Evolutionary conservation across 2,888 invertebrate genomes (phyloP), one percentile per base, ranked within the genome.

Genomic region (Phymatocera aterrima): DNA sequence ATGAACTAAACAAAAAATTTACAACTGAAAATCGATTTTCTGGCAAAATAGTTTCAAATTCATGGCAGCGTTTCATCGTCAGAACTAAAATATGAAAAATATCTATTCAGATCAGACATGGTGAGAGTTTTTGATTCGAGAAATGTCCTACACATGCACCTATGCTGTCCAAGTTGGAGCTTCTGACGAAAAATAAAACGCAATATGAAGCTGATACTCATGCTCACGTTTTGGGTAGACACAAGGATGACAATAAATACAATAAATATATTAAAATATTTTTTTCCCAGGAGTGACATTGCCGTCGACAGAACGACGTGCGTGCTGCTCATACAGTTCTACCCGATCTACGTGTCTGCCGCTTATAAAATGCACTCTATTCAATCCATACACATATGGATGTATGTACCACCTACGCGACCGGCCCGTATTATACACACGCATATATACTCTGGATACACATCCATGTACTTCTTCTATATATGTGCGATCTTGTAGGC

Each of bases 361-460:
- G 28, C 40, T 57, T 75, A 75, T 75, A 60, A 57, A 24, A 40
- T n/a, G 6, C 24, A 57, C 75, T 24, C 57, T 43, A 60, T 37
- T 24, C 54, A 34, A 72, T 51, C 34, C 28, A 51, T 51, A 31
- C 48, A 21, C 34, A 48, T 18, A 31, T n/a, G n/a, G n/a, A n/a
- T 31, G n/a, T 51, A 72, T 72, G 34, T 51, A 72, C 31, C 70
- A 48, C 46, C 70, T 18, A 48, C 48, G 31, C 18, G 12, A 43
- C 24, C 34, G 28, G 24, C n/a, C 12, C 34, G 31, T 72, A 1
- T n/a, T 31, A 60, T 3, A n/a, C 4, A 60, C n/a, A 57, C n/a
- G 18, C 8, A n/a, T 3, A 40, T 12, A n/a, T n/a, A 1, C 61
- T 54, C 10, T 5, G 34, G 1, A 4, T 10, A 34, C 34, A 61